Percentiles rank a stretch among this genome's conserved stretches.
These are phyloP conservation scores for Emydocephalus ijimae DNA, from an alignment of 2,113 vertebrate genomes.

Conservation along the genomic window DNA sequence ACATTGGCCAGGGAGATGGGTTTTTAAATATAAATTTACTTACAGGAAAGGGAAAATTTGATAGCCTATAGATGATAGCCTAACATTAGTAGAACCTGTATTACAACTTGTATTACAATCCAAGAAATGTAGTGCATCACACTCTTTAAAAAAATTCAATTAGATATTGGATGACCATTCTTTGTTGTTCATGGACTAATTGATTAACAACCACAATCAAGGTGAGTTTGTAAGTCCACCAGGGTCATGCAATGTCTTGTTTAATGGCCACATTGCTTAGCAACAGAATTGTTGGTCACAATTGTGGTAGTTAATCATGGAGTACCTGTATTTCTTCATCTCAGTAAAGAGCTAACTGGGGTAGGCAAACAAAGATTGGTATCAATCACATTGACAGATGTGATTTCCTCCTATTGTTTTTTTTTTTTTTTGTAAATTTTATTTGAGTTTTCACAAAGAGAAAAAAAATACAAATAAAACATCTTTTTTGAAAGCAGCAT, in stretches of 20 bases:
- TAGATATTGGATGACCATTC: background rate
- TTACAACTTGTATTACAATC: background rate
- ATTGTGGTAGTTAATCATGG: background rate
- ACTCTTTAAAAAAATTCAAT: constrained; percentile 23
- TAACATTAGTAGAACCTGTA: background rate
- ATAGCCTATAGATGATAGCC: background rate
- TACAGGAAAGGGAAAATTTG: background rate
- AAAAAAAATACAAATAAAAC: too few relatives aligned
- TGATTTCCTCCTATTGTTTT: background rate
- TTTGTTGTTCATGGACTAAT: background rate
- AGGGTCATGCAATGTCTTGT: background rate
- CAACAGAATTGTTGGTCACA: background rate
- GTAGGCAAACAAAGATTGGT: background rate
- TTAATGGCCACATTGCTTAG: background rate
- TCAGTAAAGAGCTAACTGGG: background rate
- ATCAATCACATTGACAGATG: background rate
- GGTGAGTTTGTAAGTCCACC: background rate
- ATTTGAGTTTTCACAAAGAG: too few relatives aligned
- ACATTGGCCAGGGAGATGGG: background rate
- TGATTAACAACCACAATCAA: background rate
- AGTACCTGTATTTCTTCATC: background rate
- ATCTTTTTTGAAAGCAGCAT: too few relatives aligned
- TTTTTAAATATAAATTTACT: background rate
- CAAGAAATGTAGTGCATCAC: background rate
- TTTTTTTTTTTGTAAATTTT: too few relatives aligned